Conservation (phyloP, 2,888 invertebrate species). For the Lasioglossum pauxillum region DNA sequence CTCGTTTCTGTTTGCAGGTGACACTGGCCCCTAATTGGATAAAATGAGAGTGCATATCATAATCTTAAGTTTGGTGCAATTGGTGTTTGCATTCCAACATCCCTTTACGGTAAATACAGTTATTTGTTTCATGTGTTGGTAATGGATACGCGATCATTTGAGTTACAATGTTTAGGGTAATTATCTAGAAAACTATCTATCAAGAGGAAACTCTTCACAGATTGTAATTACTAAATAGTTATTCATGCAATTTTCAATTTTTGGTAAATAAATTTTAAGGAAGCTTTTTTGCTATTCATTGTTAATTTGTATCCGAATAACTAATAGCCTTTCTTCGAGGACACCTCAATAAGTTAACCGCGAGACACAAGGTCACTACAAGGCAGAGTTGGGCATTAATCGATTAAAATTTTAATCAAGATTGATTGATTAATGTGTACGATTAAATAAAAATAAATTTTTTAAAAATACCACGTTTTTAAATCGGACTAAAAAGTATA, state of each 20-base stretch:
- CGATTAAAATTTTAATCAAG: too few relatives aligned
- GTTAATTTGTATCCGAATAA: too few relatives aligned
- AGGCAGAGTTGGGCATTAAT: background rate
- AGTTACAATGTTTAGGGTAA: background rate
- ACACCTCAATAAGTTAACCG: background rate
- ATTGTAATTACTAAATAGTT: too few relatives aligned
- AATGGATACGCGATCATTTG: background rate
- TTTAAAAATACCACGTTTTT: too few relatives aligned
- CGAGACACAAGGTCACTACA: background rate
- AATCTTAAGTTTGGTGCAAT: constrained; percentile 42
- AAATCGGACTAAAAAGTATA: too few relatives aligned
- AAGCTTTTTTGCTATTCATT: background rate
- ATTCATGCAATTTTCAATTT: background rate
- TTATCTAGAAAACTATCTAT: background rate
- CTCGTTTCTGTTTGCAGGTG: constrained; percentile 45
- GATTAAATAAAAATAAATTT: too few relatives aligned
- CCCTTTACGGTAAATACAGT: constrained; percentile 50
- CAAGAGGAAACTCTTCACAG: background rate
- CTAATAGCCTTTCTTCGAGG: background rate
- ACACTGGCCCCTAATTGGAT: constrained; percentile 54
- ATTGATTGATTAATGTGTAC: too few relatives aligned
- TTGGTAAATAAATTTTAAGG: background rate
- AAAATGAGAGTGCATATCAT: constrained; percentile 58
- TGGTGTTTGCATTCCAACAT: constrained; percentile 35
- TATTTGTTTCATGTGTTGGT: background rate